Conservation (phyloP, 2,113 vertebrate genomes). For the Alces alces region DNA sequence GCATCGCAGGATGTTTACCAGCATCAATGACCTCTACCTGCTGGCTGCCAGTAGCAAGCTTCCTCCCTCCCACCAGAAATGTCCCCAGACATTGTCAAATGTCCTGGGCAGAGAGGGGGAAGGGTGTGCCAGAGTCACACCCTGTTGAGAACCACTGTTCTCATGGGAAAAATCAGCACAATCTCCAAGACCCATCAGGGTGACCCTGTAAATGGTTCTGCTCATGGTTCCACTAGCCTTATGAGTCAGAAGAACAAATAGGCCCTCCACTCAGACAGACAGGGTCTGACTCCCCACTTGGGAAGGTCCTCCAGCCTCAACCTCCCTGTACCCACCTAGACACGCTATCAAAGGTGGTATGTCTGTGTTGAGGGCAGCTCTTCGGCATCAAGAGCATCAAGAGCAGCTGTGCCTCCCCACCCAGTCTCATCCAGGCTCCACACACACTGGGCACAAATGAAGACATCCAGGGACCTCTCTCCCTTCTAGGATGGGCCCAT, state of each 20-base stretch:
- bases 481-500: rapidly evolving
- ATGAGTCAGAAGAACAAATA: not conserved
- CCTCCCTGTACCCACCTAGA: rapidly evolving
- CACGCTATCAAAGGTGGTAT: rapidly evolving
- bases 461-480: not conserved
- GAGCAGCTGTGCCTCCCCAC: not conserved
- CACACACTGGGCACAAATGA: not conserved
- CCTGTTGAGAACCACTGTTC: not conserved
- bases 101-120: not conserved
- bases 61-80: too few species aligned
- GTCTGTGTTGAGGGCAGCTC: too few species aligned
- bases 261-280: not conserved
- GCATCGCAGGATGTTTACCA: not conserved
- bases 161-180: not conserved
- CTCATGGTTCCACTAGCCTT: rapidly evolving
- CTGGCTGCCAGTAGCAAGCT: not conserved
- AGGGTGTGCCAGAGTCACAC: rapidly evolving
- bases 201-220: not conserved
- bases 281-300: rapidly evolving
- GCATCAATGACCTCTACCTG: not conserved
- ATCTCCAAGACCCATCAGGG: not conserved
- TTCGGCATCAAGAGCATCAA: rapidly evolving
- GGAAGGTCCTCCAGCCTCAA: too few species aligned
- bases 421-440: not conserved
- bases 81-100: not conserved